These are phyloP conservation scores for Drosophila barbarae DNA, from an alignment of 2,888 invertebrate species.

Conservation along the genomic window DNA sequence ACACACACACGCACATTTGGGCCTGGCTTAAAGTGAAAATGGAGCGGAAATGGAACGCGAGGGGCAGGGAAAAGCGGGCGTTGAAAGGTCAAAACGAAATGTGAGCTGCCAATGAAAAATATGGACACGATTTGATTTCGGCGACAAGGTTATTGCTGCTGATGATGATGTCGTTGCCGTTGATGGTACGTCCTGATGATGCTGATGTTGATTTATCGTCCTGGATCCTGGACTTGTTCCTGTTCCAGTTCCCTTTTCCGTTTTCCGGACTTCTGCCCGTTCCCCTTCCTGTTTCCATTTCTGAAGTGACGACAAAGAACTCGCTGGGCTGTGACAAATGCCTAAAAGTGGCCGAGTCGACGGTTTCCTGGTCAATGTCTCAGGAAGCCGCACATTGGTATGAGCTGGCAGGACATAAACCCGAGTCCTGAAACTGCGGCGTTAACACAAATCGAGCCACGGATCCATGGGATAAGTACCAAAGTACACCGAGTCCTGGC, in stretches of 20 bases:
- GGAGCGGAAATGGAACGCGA: constrained; percentile 14
- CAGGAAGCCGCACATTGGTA: constrained; percentile 31
- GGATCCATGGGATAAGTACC: not conserved
- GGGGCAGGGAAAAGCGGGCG: not conserved
- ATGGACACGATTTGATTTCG: constrained; percentile 26
- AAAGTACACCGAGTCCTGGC: not conserved
- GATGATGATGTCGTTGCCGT: constrained; percentile 13
- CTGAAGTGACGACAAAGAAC: constrained; percentile 56
- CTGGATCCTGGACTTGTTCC: no score
- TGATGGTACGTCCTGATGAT: constrained; percentile 18
- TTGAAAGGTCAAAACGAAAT: not conserved
- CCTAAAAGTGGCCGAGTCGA: constrained; percentile 42
- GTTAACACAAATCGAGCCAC: constrained; percentile 24
- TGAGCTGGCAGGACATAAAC: not conserved
- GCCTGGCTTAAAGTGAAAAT: constrained; percentile 23
- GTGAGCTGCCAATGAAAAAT: constrained; percentile 25
- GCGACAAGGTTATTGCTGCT: constrained; percentile 15
- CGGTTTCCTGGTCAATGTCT: constrained; percentile 25
- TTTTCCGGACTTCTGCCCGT: not conserved
- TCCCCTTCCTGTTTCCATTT: not conserved
- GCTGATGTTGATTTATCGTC: constrained; percentile 58
- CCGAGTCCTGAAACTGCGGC: constrained; percentile 10
- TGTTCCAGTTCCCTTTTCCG: not conserved
- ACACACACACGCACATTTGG: not conserved
- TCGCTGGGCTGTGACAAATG: constrained; percentile 55